Percentiles rank a stretch among this genome's conserved stretches.
Conservation (phyloP, 2,113 vertebrate genomes). For the Burhinus bistriatus region DNA sequence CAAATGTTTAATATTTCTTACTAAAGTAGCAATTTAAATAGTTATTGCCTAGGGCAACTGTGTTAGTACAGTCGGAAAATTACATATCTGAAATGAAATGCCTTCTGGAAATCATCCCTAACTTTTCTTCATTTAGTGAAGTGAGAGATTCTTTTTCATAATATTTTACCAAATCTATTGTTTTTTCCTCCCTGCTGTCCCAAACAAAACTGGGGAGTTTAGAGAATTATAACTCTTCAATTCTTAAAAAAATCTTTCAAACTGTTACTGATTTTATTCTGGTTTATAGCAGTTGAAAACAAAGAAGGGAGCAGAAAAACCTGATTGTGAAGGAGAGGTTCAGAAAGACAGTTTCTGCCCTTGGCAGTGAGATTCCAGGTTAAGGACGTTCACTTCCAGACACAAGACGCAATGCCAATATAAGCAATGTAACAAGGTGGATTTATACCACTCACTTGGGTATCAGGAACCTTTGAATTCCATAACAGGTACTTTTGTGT, state of each 20-base stretch:
- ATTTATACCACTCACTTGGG: neutral
- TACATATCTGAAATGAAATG: neutral
- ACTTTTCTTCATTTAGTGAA: neutral
- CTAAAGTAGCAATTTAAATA: neutral
- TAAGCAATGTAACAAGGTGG: neutral
- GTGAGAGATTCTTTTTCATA: neutral
- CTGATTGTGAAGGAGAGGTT: neutral
- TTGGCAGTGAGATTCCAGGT: neutral
- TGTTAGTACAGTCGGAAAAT: neutral
- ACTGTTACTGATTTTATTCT: neutral
- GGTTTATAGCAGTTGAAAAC: neutral
- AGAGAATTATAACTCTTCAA: neutral
- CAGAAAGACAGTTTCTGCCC: neutral
- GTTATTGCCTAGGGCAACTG: neutral
- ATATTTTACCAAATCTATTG: neutral
- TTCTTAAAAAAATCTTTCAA: neutral
- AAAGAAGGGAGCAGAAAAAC: neutral
- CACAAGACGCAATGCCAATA: neutral
- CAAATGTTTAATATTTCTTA: neutral
- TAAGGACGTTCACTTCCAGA: neutral
- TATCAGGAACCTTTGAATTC: neutral
- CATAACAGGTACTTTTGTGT: neutral
- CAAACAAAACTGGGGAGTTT: neutral
- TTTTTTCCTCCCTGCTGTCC: neutral
- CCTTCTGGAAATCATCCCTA: neutral